phyloP scores from a whole-genome alignment of 2,113 vertebrate genomes.

The Anguilla rostrata region DNA sequence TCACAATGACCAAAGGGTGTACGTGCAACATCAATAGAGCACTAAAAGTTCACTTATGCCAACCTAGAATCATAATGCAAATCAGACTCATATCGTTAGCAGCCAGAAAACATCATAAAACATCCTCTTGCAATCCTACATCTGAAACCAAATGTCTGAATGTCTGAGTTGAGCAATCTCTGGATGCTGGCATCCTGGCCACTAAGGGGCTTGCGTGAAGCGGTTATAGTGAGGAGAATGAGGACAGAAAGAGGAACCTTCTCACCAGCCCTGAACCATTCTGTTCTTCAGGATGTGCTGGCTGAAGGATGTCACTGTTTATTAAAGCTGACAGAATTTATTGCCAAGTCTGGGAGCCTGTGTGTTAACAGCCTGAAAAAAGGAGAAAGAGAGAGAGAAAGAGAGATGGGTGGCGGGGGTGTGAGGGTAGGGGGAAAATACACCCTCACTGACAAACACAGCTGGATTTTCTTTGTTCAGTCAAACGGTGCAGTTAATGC shows the following conservation, averaged over 20 bases:
- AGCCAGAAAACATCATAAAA: too few relatives aligned
- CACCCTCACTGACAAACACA: conserved; percentile 57
- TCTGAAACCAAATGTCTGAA: too few relatives aligned
- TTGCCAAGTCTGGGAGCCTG: conserved; percentile 41
- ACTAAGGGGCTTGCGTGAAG: too few relatives aligned
- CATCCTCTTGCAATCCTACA: too few relatives aligned
- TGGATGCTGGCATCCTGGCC: too few relatives aligned
- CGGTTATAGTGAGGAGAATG: too few relatives aligned
- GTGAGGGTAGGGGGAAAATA: conserved; percentile 28
- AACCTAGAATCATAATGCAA: too few relatives aligned
- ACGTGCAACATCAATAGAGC: too few relatives aligned
- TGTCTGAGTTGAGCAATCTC: too few relatives aligned
- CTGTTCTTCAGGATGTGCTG: conserved; percentile 34
- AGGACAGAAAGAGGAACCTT: conserved; percentile 9
- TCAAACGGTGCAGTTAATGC: conserved; percentile 28
- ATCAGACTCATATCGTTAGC: too few relatives aligned
- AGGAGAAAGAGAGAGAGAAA: conserved; percentile 20
- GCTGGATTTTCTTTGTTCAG: conserved; percentile 55
- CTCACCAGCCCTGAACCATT: conserved; percentile 23
- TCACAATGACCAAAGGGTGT: too few relatives aligned
- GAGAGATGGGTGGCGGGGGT: conserved; percentile 8
- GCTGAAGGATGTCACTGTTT: conserved; percentile 63
- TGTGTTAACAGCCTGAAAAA: conserved; percentile 38
- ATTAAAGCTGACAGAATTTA: conserved; percentile 68
- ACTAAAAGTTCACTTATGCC: too few relatives aligned